phyloP scores from a whole-genome alignment of 2,113 vertebrate genomes.

The Neodon shergylaensis region DNA sequence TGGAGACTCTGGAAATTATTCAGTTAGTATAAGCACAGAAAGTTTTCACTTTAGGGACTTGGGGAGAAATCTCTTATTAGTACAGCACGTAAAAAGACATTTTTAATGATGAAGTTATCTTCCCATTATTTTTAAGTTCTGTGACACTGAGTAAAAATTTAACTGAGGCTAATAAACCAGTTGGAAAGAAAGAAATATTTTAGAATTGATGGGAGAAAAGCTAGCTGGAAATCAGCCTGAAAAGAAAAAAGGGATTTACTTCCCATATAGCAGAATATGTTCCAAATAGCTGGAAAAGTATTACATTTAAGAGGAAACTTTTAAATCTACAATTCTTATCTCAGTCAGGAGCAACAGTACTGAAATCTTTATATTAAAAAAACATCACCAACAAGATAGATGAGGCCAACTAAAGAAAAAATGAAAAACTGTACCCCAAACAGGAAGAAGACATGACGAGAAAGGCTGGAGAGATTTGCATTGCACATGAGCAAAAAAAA shows the following conservation, averaged over 20 bases:
- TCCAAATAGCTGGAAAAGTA: neutral
- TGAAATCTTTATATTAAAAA: slow-evolving; percentile 44
- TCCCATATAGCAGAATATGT: neutral
- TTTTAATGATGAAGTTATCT: slow-evolving; percentile 9
- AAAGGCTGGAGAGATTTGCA: neutral
- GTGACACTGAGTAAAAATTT: slow-evolving; percentile 50
- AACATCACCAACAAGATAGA: neutral
- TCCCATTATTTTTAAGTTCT: slow-evolving; percentile 22
- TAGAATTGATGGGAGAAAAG: slow-evolving; percentile 20
- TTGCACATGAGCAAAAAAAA: slow-evolving; percentile 8
- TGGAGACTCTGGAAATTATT: neutral
- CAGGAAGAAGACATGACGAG: neutral
- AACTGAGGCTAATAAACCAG: slow-evolving; percentile 35
- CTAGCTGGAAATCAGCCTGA: neutral
- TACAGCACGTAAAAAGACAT: neutral
- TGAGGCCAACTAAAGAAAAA: slow-evolving; percentile 4
- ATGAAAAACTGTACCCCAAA: neutral
- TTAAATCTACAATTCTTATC: neutral
- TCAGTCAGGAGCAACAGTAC: neutral
- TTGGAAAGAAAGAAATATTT: slow-evolving; percentile 40
- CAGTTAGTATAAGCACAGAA: neutral
- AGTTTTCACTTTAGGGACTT: neutral
- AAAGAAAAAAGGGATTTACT: neutral
- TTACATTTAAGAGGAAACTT: neutral
- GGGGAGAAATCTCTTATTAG: slow-evolving; percentile 11